phyloP scores from a whole-genome alignment of 2,113 vertebrate species.

The Telmatochromis sp. region DNA sequence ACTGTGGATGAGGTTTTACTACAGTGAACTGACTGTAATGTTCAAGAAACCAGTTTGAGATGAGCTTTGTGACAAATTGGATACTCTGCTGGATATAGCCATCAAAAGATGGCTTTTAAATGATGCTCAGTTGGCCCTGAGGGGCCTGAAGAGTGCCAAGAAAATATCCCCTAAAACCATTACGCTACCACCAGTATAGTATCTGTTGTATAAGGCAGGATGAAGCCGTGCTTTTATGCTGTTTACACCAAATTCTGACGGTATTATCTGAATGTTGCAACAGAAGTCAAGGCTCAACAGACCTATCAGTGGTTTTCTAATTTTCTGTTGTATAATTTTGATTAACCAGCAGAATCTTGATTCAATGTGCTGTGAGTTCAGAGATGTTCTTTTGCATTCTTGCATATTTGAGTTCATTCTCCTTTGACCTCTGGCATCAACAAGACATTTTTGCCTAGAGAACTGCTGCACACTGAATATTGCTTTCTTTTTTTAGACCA shows the following conservation, averaged over 20 bases:
- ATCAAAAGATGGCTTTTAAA: not conserved
- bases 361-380: not conserved
- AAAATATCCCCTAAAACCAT: not conserved
- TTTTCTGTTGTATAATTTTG: not conserved
- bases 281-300: not conserved
- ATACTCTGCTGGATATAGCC: not conserved
- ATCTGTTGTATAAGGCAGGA: not conserved
- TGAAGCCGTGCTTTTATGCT: not conserved
- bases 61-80: not conserved
- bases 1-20: not conserved
- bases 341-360: not conserved
- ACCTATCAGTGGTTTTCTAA: not conserved
- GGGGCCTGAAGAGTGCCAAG: not conserved
- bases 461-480: not conserved
- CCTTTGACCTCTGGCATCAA: not conserved
- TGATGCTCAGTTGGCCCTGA: not conserved
- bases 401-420: not conserved
- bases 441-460: not conserved
- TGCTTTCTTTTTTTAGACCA: not conserved
- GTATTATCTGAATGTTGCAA: not conserved
- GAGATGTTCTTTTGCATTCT: not conserved
- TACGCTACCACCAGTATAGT: not conserved
- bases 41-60: not conserved
- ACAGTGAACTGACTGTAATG: not conserved
- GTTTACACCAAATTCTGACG: not conserved